Evolutionary conservation across 2,113 vertebrate genomes (phyloP).

Genomic region (Elanus axillaris): DNA sequence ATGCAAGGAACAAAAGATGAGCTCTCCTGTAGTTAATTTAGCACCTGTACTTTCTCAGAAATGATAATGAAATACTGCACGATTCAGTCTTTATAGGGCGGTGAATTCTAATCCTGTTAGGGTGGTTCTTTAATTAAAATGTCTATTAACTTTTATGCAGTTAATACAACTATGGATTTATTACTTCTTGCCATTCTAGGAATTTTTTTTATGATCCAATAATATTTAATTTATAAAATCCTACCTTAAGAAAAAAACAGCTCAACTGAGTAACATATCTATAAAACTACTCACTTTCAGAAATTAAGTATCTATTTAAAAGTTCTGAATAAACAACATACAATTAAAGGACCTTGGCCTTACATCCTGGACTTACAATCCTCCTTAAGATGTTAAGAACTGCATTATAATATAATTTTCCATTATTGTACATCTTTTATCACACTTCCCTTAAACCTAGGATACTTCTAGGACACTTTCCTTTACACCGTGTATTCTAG

Average conservation of each 20-base stretch:
- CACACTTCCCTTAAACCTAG: background rate
- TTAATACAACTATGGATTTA: conserved; percentile 53
- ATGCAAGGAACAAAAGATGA: background rate
- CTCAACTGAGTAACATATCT: background rate
- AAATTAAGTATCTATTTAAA: background rate
- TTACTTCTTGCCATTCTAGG: conserved; percentile 12
- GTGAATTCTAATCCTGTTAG: conserved; percentile 53
- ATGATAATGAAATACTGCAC: conserved; percentile 11
- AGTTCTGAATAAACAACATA: background rate
- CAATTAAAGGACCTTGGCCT: background rate
- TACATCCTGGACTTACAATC: background rate
- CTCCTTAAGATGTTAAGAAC: background rate
- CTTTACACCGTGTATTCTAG: background rate
- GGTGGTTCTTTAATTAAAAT: conserved; percentile 58
- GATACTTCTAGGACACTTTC: background rate
- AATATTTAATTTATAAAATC: conserved; percentile 43
- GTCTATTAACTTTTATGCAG: conserved; percentile 41
- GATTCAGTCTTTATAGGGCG: conserved; percentile 24
- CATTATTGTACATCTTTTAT: background rate
- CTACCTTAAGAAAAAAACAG: background rate
- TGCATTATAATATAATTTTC: background rate
- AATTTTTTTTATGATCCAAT: conserved; percentile 18
- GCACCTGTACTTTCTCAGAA: conserved; percentile 23
- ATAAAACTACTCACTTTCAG: background rate
- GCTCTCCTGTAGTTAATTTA: conserved; percentile 42